Evolutionary conservation across 1,140 invertebrate species (phyloP), one percentile per base, ranked within the genome.

Genomic region (Tetraneura akinire): DNA sequence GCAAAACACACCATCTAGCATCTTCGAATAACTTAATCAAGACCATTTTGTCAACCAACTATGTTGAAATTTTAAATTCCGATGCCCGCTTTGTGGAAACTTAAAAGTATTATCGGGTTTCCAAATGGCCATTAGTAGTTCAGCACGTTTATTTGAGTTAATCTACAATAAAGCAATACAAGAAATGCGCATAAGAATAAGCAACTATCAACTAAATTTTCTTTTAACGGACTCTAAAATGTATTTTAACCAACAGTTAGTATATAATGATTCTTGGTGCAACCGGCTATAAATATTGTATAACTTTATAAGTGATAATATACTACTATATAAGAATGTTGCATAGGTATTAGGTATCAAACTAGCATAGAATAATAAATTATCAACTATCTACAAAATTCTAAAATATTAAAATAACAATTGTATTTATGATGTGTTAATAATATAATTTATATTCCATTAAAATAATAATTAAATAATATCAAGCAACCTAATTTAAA

Each of bases 131-230:
- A 53, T 53, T 53, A 53, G 18, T 53, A 53, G 14, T 53, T 51
- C 51, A 53, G 51, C 18, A 18, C 51, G 51, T 53, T 53, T 53
- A 53, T 53, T 53, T 53, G 51, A 53, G 51, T 53, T 53, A 21
- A 6, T 53, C 51, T 53, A 21, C 51, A 53, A 53, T 53, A 53
- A 53, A 53, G 51, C 18, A 53, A 53, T 53, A 53, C n/a, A n/a
- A n/a, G 5, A 53, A 53, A 21, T 0, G 49, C 9, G 51, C 51
- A 53, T 53, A 53, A 53, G 18, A 53, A 53, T 53, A 53, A 53
- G 51, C 9, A 53, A 53, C 51, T 53, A 53, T 53, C 51, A n/a
- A 21, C 51, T 53, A 8, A 53, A 53, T 53, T n/a, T n/a, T n/a
- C n/a, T n/a, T n/a, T n/a, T n/a, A n/a, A n/a, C n/a, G n/a, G n/a